phyloP scores from a whole-genome alignment of 2,797 vertebrate genomes.

The Esox masquinongy region DNA sequence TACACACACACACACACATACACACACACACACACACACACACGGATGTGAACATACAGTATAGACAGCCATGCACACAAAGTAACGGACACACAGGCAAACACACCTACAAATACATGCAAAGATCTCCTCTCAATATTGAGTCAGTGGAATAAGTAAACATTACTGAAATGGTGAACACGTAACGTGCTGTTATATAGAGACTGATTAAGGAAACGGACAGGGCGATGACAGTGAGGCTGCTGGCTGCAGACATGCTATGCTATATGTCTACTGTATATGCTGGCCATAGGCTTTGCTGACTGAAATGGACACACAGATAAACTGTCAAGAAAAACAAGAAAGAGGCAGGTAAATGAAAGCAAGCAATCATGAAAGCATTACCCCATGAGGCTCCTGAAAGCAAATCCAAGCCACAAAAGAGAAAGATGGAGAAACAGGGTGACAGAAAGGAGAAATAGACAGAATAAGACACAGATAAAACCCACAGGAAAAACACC shows the following conservation, averaged over 20 bases:
- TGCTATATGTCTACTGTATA: neutral
- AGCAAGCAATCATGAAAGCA: conserved; percentile 55
- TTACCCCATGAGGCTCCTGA: conserved; percentile 99
- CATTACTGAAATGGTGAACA: too few species aligned
- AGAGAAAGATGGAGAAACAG: conserved; percentile 45
- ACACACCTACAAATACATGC: neutral
- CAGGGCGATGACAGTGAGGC: conserved; percentile 12
- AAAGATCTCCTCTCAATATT: neutral
- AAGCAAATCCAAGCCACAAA: conserved; percentile 81
- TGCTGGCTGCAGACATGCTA: neutral
- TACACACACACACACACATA: neutral
- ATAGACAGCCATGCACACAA: neutral
- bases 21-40: neutral
- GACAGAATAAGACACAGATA: conserved; percentile 18
- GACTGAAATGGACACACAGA: neutral
- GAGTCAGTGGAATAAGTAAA: neutral
- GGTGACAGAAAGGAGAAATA: conserved; percentile 34
- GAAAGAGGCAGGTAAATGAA: conserved; percentile 29
- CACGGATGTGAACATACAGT: neutral
- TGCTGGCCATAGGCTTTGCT: neutral
- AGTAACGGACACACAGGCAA: neutral
- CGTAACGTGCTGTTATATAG: neutral
- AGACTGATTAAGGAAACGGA: neutral
- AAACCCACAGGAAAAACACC: conserved; percentile 8
- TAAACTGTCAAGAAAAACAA: conserved; percentile 20